phyloP scores from a whole-genome alignment of 2,888 invertebrate genomes.

The Stenoptilia bipunctidactyla region DNA sequence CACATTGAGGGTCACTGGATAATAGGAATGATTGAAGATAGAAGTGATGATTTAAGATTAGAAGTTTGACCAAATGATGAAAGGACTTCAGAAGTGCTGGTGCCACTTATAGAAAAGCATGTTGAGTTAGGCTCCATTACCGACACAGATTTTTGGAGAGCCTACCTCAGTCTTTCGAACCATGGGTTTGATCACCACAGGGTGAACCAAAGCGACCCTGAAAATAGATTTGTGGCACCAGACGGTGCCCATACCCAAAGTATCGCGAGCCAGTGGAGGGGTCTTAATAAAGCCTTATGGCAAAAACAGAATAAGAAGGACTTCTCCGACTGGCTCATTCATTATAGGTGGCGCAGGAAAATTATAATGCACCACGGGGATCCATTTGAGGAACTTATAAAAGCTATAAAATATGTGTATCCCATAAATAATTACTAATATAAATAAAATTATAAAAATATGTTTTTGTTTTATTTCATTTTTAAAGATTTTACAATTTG shows the following conservation, averaged over 20 bases:
- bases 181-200: conserved; percentile 16
- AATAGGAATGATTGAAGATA: conserved; percentile 20
- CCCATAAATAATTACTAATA: too few species aligned
- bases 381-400: background rate
- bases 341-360: too few species aligned
- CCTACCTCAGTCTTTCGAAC: conserved; percentile 7
- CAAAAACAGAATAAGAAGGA: conserved; percentile 11
- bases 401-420: background rate
- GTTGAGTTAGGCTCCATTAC: too few species aligned
- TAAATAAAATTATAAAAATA: too few species aligned
- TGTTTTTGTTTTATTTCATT: too few species aligned
- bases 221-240: conserved; percentile 15
- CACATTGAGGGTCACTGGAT: conserved; percentile 20
- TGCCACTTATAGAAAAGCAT: too few species aligned
- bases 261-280: conserved; percentile 17
- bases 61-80: too few species aligned
- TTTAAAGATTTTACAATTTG: too few species aligned
- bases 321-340: too few species aligned
- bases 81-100: too few species aligned
- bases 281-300: conserved; percentile 6
- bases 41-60: too few species aligned
- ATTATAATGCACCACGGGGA: background rate
- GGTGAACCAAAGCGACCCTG: conserved; percentile 15
- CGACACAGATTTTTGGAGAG: too few species aligned
- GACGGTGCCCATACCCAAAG: conserved; percentile 16